Evolutionary conservation across 2,113 vertebrate species (phyloP), one percentile per base, ranked within the genome.

Genomic region (Thunnus maccoyii): DNA sequence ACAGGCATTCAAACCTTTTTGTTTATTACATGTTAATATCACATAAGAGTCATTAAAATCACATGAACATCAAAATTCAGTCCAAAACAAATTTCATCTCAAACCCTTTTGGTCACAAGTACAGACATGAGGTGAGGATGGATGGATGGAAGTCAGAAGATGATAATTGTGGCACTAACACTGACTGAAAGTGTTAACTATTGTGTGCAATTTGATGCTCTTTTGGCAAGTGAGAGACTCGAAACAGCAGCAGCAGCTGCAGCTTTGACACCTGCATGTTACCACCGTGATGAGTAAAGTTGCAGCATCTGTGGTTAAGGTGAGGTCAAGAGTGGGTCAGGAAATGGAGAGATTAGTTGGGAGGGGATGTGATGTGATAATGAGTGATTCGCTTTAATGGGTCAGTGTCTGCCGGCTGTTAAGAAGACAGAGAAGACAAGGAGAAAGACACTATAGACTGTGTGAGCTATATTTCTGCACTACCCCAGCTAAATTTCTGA

Each of bases 271-370:
- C 17, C 15, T 56, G 56, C 27, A 55, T 62, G 61, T 74, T 44
- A 71, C 32, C 52, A 55, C 22, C 1, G 9, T 4, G 7, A 44
- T 46, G 44, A 61, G 65, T 10, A 25, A 64, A 74, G 69, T 22
- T 57, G 72, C 48, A 47, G 73, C 58, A 15, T 65, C 65, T 56
- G 85, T 22, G 16, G 58, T 27, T 70, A 64, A 74, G 41, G 68
- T 64, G 72, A 41, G 77, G 72, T 83, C 71, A 63, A 20, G 12
- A 50, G 75, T 44, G 66, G 27, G 71, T 55, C 22, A 25, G 67
- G 71, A 76, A 65, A 72, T 57, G 70, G 68, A 70, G 69, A 47
- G 22, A 52, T 41, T 41, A 62, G 61, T 58, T 27, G 47, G 20
- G 46, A 41, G 36, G 16, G 2, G 8, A 32, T 22, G 25, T 55